Base-by-base conservation (phyloP, 1,140 invertebrate species). In the Drosophila tani region DNA sequence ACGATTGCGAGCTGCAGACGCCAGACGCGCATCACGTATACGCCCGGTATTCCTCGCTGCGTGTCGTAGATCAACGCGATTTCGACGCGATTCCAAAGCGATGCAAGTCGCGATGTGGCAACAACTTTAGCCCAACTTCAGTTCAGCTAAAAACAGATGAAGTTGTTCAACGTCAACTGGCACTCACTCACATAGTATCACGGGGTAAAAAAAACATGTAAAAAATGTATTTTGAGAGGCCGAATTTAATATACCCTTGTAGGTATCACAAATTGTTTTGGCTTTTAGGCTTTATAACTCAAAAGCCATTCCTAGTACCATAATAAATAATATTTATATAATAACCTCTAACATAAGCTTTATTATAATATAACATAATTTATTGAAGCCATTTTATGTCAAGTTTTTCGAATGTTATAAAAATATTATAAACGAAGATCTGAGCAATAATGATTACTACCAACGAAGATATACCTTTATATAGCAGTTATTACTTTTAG, bases 41-140 rank as follows among this genome's bases (percentile, higher is more conserved):
- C 82, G 82, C 74, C 67, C 65, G 82, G 82, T 84, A 85, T 84
- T 80, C 73, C 50, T 32, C 51, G 55, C 74, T 78, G 75, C 82
- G 82, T 85, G 82, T 85, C 78, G 75, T 81, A 85, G 82, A 85
- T 85, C 82, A 78, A 86, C 79, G 82, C 82, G 82, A 85, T 85
- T 70, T 70, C 67, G 11, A 67, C 67, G 81, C 75, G 81, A 83
- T 82, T 70, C 67, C 64, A 69, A 55, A 46, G 69, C 76, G 55
- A 79, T 80, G 73, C 74, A 71, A 74, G 50, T 75, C n/a, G 41
- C 58, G 79, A 81, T 75, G 79, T 70, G 75, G 66, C 67, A 76
- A 76, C 74, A 63, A 55, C 60, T 70, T 57, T 60, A 71, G 67
- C 35, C 49, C 41, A 71, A 57, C 66, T 32, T 24, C 45, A 67